phyloP scores from a whole-genome alignment of 2,797 vertebrate species.

The Periparus ater region DNA sequence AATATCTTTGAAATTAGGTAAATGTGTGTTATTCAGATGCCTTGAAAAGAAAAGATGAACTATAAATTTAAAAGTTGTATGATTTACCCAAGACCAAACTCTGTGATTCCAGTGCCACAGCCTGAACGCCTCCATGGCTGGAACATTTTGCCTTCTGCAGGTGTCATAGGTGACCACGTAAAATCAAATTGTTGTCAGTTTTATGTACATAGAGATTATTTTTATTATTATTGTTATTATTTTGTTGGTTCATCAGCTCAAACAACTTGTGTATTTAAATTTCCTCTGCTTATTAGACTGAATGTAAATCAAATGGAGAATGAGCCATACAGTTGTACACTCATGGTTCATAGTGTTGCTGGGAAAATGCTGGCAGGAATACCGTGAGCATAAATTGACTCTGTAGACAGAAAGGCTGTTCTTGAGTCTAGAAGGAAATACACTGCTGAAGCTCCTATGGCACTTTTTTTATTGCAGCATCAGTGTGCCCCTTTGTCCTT shows the following conservation, averaged over 20 bases:
- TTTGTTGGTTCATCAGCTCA: neutral
- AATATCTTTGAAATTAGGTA: neutral
- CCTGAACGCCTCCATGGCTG: neutral
- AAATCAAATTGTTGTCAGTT: neutral
- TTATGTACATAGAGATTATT: neutral
- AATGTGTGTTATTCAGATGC: neutral
- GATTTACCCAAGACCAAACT: neutral
- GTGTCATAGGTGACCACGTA: neutral
- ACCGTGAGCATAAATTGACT: slow-evolving; percentile 12
- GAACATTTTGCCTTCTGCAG: neutral
- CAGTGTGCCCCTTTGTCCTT: slow-evolving; percentile 36
- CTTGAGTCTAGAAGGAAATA: slow-evolving; percentile 8
- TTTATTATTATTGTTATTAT: neutral
- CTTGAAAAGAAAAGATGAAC: neutral
- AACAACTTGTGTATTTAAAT: neutral
- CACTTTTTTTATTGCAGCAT: neutral
- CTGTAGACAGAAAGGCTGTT: slow-evolving; percentile 9
- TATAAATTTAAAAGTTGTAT: neutral
- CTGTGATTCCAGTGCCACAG: neutral
- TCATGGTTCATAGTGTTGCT: neutral
- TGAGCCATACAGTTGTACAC: neutral
- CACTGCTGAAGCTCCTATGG: neutral
- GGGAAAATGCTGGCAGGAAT: slow-evolving; percentile 14
- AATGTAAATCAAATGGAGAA: neutral
- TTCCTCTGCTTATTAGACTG: neutral